Evolutionary conservation across 2,797 vertebrate species (phyloP).

Genomic region (Galago senegalensis): DNA sequence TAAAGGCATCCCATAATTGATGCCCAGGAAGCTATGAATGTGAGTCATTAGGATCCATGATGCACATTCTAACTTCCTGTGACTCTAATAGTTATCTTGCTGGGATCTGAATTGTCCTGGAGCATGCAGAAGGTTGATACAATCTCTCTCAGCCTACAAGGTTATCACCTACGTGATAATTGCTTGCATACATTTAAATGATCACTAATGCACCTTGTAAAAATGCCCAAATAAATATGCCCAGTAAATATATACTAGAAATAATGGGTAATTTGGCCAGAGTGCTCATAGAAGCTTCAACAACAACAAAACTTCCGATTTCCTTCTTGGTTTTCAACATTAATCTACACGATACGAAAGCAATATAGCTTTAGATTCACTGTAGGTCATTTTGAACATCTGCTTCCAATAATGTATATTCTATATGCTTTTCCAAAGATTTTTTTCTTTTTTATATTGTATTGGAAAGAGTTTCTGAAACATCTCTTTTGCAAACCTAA

Average conservation of each 20-base stretch:
- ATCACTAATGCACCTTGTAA: not conserved
- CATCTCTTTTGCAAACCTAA: not conserved
- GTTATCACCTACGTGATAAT: slow-evolving; percentile 24
- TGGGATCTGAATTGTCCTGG: slow-evolving; percentile 31
- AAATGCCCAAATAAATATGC: not conserved
- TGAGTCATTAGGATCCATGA: not conserved
- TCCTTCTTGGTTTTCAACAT: slow-evolving; percentile 37
- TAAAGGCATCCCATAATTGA: slow-evolving; percentile 71
- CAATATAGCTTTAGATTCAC: not conserved
- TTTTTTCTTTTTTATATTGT: slow-evolving; percentile 17
- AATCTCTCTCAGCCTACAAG: not conserved
- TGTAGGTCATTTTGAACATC: not conserved
- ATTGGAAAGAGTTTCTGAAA: not conserved
- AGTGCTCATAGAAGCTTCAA: not conserved
- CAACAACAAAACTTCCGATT: not conserved
- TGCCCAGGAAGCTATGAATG: slow-evolving; percentile 34
- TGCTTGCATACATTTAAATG: not conserved
- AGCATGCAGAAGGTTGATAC: not conserved
- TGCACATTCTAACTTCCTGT: not conserved
- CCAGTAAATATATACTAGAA: not conserved
- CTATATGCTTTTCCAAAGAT: not conserved
- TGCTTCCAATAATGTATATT: not conserved
- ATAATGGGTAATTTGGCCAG: not conserved
- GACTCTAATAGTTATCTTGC: slow-evolving; percentile 11
- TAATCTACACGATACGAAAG: not conserved